phyloP scores from a whole-genome alignment of 2,888 invertebrate species.

The Ormia ochracea region DNA sequence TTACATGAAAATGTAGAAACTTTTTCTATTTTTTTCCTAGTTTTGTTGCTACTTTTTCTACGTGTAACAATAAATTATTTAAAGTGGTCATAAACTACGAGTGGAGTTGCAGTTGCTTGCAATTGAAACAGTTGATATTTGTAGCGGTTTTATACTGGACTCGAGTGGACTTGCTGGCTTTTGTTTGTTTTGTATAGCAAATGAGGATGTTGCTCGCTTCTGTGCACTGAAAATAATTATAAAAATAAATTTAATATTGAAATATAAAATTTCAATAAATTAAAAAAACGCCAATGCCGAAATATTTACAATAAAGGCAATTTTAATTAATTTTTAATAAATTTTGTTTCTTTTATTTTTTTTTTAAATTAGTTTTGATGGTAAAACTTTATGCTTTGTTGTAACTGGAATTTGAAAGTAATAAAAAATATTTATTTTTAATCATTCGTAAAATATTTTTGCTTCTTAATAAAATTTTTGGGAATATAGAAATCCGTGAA shows the following conservation, averaged over 20 bases:
- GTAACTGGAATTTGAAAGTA: no score
- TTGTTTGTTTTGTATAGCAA: neutral
- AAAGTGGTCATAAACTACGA: conserved; percentile 45
- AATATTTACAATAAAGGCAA: no score
- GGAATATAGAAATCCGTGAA: no score
- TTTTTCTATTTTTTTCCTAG: neutral
- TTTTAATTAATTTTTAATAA: no score
- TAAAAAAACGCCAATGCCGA: no score
- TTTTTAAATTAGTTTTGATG: no score
- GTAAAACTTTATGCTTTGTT: no score
- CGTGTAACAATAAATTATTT: conserved; percentile 53
- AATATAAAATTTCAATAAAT: no score
- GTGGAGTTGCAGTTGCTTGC: conserved; percentile 16
- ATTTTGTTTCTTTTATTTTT: no score
- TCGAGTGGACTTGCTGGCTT: neutral
- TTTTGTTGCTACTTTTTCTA: conserved; percentile 14
- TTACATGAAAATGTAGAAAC: conserved; percentile 12
- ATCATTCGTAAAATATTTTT: no score
- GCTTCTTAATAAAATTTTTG: no score
- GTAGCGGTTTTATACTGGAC: neutral
- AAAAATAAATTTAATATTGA: neutral
- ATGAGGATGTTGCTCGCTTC: neutral
- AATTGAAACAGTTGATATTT: conserved; percentile 26
- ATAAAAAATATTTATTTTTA: no score
- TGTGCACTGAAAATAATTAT: neutral